These are phyloP conservation scores for Drosophila pandora DNA, from an alignment of 1,140 invertebrate species.

Conservation along the genomic window DNA sequence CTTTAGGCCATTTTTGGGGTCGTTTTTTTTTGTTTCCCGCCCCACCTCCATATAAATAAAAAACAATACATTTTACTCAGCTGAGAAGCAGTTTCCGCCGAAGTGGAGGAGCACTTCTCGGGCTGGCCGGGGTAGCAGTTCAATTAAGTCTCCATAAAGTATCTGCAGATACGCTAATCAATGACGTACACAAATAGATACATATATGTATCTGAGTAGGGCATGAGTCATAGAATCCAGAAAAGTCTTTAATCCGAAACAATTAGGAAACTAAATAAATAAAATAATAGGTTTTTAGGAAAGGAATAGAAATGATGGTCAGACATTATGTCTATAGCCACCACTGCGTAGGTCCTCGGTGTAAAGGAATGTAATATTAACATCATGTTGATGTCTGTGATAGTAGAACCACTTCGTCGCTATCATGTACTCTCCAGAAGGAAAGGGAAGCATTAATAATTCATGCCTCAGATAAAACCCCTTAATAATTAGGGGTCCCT, in stretches of 20 bases:
- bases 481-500: background rate
- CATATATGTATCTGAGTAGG: background rate
- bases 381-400: background rate
- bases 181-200: slow-evolving; percentile 56
- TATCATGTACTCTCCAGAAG: background rate
- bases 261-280: too few species aligned
- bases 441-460: background rate
- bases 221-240: background rate
- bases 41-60: slow-evolving; percentile 27
- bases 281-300: too few species aligned
- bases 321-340: slow-evolving; percentile 5
- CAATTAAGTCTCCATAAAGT: slow-evolving; percentile 81
- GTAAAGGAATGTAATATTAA: background rate
- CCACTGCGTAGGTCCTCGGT: background rate
- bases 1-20: slow-evolving; percentile 77
- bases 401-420: background rate
- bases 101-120: slow-evolving; percentile 41
- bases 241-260: slow-evolving; percentile 43
- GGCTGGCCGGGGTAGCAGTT: slow-evolving; percentile 51
- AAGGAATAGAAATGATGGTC: background rate
- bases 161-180: slow-evolving; percentile 77
- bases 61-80: slow-evolving; percentile 80
- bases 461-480: background rate
- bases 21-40: slow-evolving; percentile 72
- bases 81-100: slow-evolving; percentile 37